Evolutionary conservation across 2,797 vertebrate species (phyloP), one percentile per base, ranked within the genome.

Genomic region (Chelonia mydas): DNA sequence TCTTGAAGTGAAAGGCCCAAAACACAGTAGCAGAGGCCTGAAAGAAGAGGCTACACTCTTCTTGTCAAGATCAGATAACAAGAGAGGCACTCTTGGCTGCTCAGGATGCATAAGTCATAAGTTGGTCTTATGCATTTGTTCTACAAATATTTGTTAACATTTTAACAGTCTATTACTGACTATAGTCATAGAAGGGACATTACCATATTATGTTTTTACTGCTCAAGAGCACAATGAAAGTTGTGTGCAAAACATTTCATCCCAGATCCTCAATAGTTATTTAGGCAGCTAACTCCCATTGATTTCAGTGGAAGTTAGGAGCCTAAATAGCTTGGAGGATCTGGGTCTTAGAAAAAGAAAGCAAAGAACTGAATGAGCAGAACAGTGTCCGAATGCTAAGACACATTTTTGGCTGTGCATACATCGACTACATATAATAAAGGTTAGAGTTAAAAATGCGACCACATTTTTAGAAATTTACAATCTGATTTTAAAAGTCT

Each of bases 11-110:
- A 76, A 15, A 3, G 1, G 21, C 11, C 50, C 25, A 21, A 2
- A 37, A 41, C 55, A 81, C 54, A 3, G 0, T 25, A 23, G 17
- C 41, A 45, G 45, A 45, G 55, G 50, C 3, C 7, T 4, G 7
- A 37, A 47, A 83, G 51, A 59, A 12, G 12, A 57, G 45, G 57
- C 2, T 2, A 28, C 41, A 3, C 49, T 45, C 57, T 72, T 65
- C 33, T 45, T 7, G 1, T 0, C 68, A 57, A 57, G 23, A 11
- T 15, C 57, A 81, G 23, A 54, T 21, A 5, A 45, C 78, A 23
- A 45, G 11, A 16, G 4, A 68, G 61, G 17, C 61, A 68, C 17
- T 8, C 9, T 21, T 37, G 17, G 17, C 61, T 68, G 72, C 13
- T 27, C 72, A 45, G 25, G 72, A 47, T 47, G 17, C 3, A 1